These are phyloP conservation scores for Sakesphorus luctuosus DNA, from an alignment of 2,113 vertebrate species.

Conservation along the genomic window DNA sequence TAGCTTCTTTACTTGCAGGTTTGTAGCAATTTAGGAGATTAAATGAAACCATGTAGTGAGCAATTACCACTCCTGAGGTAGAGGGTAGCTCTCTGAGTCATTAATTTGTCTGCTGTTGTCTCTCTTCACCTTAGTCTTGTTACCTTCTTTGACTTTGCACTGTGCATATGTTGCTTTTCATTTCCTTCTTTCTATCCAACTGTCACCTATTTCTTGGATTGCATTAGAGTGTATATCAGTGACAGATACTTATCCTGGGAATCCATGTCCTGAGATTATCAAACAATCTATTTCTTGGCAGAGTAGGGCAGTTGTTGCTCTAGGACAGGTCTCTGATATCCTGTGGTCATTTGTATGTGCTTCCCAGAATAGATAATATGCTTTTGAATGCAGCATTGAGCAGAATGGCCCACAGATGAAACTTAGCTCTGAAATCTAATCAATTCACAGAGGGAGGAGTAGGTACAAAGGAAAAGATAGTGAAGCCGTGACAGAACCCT, in stretches of 20 bases:
- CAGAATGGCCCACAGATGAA: conserved; percentile 13
- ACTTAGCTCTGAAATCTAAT: conserved; percentile 35
- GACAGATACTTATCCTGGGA: not conserved
- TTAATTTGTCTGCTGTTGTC: not conserved
- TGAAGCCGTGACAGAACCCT: not conserved
- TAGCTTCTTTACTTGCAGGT: not conserved
- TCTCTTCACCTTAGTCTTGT: not conserved
- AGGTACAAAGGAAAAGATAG: conserved; percentile 33
- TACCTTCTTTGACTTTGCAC: not conserved
- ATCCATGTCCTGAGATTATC: not conserved
- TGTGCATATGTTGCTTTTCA: not conserved
- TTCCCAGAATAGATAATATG: not conserved
- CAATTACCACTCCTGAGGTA: not conserved
- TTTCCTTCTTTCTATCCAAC: not conserved
- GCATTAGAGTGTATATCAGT: not conserved
- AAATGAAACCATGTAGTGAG: not conserved
- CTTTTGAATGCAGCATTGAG: conserved; percentile 16
- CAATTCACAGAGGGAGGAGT: conserved; percentile 30
- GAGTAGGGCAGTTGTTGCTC: not conserved
- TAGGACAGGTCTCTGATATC: not conserved
- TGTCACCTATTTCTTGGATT: not conserved
- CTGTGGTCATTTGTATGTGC: conserved; percentile 9
- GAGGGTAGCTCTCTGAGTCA: not conserved
- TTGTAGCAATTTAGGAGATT: not conserved
- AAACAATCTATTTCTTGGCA: not conserved